phyloP scores from a whole-genome alignment of 2,113 vertebrate species.

The Gopherus flavomarginatus region DNA sequence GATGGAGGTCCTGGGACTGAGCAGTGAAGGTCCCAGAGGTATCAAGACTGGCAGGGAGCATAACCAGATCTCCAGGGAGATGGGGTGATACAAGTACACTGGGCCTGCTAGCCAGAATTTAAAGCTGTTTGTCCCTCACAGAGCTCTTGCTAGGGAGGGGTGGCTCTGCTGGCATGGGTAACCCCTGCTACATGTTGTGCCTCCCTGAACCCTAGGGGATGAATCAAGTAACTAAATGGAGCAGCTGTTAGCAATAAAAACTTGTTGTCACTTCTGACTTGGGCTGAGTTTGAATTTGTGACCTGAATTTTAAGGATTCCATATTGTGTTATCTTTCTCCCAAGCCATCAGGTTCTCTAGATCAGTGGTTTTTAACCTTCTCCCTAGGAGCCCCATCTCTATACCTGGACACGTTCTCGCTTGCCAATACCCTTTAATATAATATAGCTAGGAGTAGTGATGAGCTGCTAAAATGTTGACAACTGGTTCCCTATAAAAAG shows the following conservation, averaged over 20 bases:
- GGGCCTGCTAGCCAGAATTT: not conserved
- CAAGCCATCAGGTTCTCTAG: fast-evolving
- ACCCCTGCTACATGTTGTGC: fast-evolving
- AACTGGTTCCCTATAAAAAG: too few relatives aligned
- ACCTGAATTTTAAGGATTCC: not conserved
- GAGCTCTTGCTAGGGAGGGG: not conserved
- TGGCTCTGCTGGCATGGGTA: not conserved
- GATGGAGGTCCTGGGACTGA: fast-evolving
- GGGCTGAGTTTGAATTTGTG: not conserved
- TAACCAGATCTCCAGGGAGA: not conserved
- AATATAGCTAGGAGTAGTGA: not conserved
- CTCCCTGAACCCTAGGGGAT: fast-evolving
- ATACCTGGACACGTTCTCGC: not conserved
- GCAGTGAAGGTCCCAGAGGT: not conserved
- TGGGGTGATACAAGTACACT: not conserved
- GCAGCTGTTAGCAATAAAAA: fast-evolving
- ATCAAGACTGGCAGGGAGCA: fast-evolving
- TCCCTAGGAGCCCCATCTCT: fast-evolving
- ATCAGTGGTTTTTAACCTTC: not conserved
- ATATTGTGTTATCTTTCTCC: fast-evolving
- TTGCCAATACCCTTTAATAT: not conserved
- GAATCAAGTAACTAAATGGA: fast-evolving
- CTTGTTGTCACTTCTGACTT: not conserved
- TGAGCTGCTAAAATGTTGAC: too few relatives aligned
- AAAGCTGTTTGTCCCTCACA: not conserved